Evolutionary conservation across 2,113 vertebrate genomes (phyloP).

Genomic region (Pelodiscus sinensis): DNA sequence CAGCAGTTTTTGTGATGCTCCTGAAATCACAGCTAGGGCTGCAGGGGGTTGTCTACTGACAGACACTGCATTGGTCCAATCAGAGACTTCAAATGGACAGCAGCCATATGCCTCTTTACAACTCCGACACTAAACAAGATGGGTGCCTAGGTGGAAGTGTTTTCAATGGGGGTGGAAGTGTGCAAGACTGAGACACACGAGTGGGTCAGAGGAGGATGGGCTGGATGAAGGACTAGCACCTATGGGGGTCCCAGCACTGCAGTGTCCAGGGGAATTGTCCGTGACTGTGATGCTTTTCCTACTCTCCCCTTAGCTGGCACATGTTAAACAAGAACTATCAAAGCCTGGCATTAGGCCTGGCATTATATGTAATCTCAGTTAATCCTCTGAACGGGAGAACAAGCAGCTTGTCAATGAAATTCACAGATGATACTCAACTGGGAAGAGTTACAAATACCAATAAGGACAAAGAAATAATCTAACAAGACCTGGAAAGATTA

Average conservation of each 20-base stretch:
- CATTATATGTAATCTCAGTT: accelerated
- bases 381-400: not conserved
- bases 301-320: not conserved
- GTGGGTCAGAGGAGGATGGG: too few relatives aligned
- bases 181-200: not conserved
- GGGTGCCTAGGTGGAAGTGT: not conserved
- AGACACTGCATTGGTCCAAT: not conserved
- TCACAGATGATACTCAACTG: not conserved
- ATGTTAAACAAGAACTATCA: not conserved
- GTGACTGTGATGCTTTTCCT: not conserved
- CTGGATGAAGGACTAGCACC: not conserved
- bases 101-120: not conserved
- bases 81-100: not conserved
- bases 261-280: not conserved
- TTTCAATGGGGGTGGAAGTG: not conserved
- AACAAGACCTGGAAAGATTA: not conserved
- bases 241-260: not conserved
- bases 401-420: not conserved
- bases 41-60: not conserved
- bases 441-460: not conserved
- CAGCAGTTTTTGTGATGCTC: not conserved
- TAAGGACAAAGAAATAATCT: not conserved
- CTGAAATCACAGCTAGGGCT: not conserved
- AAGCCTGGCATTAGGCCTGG: not conserved
- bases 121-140: not conserved